Evolutionary conservation across 2,113 vertebrate species (phyloP).

Genomic region (Tragelaphus strepsiceros): DNA sequence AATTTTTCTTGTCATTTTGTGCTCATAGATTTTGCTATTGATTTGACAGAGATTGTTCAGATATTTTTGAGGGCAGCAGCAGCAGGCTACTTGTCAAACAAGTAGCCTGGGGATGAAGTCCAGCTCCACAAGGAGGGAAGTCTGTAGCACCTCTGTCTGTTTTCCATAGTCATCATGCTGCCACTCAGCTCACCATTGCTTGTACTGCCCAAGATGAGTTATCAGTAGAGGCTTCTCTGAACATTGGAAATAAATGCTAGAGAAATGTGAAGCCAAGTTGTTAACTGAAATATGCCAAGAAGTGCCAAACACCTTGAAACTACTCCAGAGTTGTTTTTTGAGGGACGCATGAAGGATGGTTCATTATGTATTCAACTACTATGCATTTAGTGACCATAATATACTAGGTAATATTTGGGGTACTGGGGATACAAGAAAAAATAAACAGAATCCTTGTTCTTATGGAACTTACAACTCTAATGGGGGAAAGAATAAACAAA

Average conservation of each 20-base stretch:
- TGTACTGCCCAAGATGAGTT: background rate
- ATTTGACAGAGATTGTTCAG: background rate
- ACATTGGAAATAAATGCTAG: background rate
- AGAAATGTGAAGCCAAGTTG: background rate
- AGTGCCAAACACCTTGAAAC: background rate
- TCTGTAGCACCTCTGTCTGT: background rate
- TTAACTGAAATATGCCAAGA: background rate
- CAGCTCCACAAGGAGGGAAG: background rate
- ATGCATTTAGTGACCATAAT: background rate
- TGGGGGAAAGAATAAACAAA: background rate
- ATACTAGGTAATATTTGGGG: background rate
- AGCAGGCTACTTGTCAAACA: background rate
- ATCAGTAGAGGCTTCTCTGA: background rate
- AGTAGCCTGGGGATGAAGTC: background rate
- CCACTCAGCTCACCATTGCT: background rate
- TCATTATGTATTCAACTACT: background rate
- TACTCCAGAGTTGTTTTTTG: conserved; percentile 1
- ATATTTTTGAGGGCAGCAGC: background rate
- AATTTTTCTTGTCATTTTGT: background rate
- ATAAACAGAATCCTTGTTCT: background rate
- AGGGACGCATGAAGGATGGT: background rate
- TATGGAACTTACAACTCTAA: background rate
- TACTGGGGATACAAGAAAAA: background rate
- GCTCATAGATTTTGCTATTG: background rate
- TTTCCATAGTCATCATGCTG: background rate